phyloP scores from a whole-genome alignment of 2,888 invertebrate species.

The Tipula vernalis region DNA sequence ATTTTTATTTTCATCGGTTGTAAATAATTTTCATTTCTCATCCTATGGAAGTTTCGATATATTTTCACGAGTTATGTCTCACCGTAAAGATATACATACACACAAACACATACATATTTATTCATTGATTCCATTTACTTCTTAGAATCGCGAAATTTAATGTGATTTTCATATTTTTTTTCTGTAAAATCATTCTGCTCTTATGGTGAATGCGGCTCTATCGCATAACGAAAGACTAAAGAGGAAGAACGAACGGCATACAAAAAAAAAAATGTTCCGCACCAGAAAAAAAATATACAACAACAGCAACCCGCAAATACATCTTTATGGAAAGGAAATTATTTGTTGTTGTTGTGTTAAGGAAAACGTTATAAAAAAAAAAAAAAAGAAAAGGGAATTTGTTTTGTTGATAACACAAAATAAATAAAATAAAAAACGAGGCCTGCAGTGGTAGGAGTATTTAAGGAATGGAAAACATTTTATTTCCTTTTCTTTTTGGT shows the following conservation, averaged over 20 bases:
- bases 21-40: not conserved
- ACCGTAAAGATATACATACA: not conserved
- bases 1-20: not conserved
- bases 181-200: not conserved
- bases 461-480: not conserved
- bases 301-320: not conserved
- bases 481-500: not conserved
- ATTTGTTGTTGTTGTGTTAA: not conserved
- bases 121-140: not conserved
- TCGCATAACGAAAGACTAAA: not conserved
- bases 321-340: not conserved
- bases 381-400: not conserved
- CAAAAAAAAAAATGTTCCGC: not conserved
- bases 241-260: not conserved
- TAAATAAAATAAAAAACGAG: not conserved
- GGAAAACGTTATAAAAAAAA: not conserved
- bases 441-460: not conserved
- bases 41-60: not conserved
- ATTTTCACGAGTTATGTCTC: not conserved
- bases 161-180: not conserved
- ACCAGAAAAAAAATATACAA: not conserved
- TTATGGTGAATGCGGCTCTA: not conserved
- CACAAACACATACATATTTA: not conserved
- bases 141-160: not conserved
- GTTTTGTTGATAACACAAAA: slow-evolving; percentile 1